phyloP scores from a whole-genome alignment of 1,140 invertebrate species.

The Zelostemma sp. region DNA sequence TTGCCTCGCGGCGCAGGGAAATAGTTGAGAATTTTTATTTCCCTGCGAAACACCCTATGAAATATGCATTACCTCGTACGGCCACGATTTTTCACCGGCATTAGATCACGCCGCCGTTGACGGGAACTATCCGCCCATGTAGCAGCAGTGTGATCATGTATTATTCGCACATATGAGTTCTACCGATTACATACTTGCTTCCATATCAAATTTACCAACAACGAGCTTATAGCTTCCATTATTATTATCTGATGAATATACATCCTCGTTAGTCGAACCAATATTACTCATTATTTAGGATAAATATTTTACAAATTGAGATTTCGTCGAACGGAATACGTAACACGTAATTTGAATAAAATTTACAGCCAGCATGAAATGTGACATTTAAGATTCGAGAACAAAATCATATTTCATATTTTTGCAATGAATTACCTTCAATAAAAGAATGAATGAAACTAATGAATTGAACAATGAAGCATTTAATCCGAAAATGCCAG shows the following conservation, averaged over 20 bases:
- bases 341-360: too few species aligned
- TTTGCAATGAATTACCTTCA: too few species aligned
- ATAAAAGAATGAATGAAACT: too few species aligned
- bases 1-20: slow-evolving; percentile 20
- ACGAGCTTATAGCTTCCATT: neutral
- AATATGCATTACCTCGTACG: slow-evolving; percentile 55
- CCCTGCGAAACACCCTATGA: slow-evolving; percentile 44
- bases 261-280: neutral
- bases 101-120: slow-evolving; percentile 38
- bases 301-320: neutral
- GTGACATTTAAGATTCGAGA: too few species aligned
- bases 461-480: too few species aligned
- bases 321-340: too few species aligned
- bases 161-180: slow-evolving; percentile 1
- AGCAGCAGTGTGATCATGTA: slow-evolving; percentile 15
- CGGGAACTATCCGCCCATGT: slow-evolving; percentile 29
- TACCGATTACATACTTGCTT: slow-evolving; percentile 1
- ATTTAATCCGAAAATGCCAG: too few species aligned
- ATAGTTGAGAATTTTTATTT: slow-evolving; percentile 53
- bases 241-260: neutral
- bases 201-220: neutral
- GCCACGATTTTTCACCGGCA: slow-evolving; percentile 52
- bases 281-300: neutral
- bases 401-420: neutral
- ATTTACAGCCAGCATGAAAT: too few species aligned